Evolutionary conservation across 2,797 vertebrate species (phyloP), one percentile per base, ranked within the genome.

Genomic region (Gymnothorax reevesii): DNA sequence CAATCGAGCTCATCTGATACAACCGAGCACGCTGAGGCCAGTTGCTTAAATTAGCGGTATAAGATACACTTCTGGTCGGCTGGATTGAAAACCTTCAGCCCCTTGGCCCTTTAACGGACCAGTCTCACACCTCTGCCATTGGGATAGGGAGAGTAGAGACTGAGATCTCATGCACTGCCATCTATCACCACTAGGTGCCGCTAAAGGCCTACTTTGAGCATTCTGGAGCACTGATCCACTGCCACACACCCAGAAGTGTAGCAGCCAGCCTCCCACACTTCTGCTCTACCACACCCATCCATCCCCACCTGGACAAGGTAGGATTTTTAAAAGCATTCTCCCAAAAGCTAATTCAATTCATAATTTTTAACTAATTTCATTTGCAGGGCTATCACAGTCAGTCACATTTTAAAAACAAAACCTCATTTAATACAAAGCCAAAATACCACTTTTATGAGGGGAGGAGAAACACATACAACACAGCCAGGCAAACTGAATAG

Each of bases 161-260:
- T 33, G 42, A 59, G 49, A 64, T 60, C 85, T 87, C 86, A 89
- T 93, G 84, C 91, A 94, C 94, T 93, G 33, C 33, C 33, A 42
- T 93, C 95, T 97, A 92, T 92, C 90, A 94, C 98, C 98, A 98
- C 97, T 97, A 97, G 98, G 97, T 98, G 98, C 97, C 97, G 97
- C 94, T 94, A 97, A 96, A 98, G 98, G 98, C 96, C 97, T 91
- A 90, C 94, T 93, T 89, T 93, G 59, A 71, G 73, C 92, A 82
- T 88, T 59, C 87, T 79, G 82, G 83, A 27, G 57, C 55, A 42
- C 49, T 69, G 25, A 55, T 57, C 55, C 55, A 42, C 55, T 6
- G 27, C 33, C 49, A 10, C 52, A n/a, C 62, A 52, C 7, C n/a
- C 75, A 49, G 22, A 54, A 54, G 49, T 55, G 52, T 0, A 79